A percentile compares a stretch with the other conserved stretches of the same genome.
Conservation (phyloP, 1,140 invertebrate genomes). For the Eueides isabella region DNA sequence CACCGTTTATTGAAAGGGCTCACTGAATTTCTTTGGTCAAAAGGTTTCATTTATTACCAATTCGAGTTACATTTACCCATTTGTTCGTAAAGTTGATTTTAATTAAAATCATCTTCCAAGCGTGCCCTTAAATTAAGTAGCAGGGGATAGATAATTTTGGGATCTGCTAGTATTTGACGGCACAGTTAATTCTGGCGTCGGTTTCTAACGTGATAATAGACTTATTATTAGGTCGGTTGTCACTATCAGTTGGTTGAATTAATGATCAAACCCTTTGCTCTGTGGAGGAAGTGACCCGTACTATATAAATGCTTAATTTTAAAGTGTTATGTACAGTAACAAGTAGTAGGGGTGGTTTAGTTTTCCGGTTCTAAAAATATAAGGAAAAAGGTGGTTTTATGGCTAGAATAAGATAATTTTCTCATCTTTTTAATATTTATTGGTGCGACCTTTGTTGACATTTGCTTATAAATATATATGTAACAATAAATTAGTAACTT, state of each 20-base stretch:
- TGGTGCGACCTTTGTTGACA: too few species aligned
- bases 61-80: conserved; percentile 27
- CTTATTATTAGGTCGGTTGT: conserved; percentile 17
- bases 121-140: conserved; percentile 27
- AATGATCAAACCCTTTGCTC: not conserved
- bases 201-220: conserved; percentile 21
- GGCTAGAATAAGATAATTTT: too few species aligned
- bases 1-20: not conserved
- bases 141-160: conserved; percentile 20
- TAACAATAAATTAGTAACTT: too few species aligned
- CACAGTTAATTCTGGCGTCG: not conserved
- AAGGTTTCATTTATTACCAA: conserved; percentile 36
- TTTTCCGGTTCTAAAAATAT: not conserved
- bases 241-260: conserved; percentile 4
- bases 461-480: too few species aligned
- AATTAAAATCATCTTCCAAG: conserved; percentile 38
- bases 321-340: not conserved
- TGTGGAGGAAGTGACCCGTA: not conserved
- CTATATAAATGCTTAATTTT: conserved; percentile 6
- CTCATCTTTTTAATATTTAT: too few species aligned
- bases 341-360: not conserved
- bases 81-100: conserved; percentile 36
- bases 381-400: not conserved
- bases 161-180: conserved; percentile 24
- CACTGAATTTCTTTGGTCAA: conserved; percentile 5